Percentiles rank a stretch among this genome's conserved stretches.
These are phyloP conservation scores for Portevinia maculata DNA, from an alignment of 2,888 invertebrate species.

Conservation along the genomic window DNA sequence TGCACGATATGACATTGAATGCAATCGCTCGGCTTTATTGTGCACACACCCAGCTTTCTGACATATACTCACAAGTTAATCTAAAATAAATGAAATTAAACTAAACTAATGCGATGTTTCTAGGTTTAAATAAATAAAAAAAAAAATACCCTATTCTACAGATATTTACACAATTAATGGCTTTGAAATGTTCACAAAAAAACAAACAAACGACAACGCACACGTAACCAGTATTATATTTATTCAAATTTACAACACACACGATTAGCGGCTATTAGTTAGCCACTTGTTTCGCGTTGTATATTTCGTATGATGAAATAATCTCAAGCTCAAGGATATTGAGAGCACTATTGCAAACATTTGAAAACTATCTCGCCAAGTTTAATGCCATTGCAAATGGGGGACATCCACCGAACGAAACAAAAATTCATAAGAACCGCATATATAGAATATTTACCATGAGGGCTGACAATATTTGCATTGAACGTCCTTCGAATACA, in stretches of 20 bases:
- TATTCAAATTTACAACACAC: conserved; percentile 6
- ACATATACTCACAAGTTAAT: background rate
- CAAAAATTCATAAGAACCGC: conserved; percentile 33
- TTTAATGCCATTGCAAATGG: conserved; percentile 52
- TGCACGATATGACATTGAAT: conserved; percentile 44
- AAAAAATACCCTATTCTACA: background rate
- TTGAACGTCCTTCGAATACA: conserved; percentile 13
- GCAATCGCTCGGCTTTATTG: conserved; percentile 36
- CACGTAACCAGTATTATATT: background rate
- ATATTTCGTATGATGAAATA: conserved; percentile 56
- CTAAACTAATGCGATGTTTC: background rate
- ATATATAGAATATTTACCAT: conserved; percentile 32
- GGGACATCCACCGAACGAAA: conserved; percentile 4
- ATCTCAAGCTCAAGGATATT: conserved; percentile 69
- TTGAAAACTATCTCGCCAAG: conserved; percentile 55
- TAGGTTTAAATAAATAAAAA: background rate
- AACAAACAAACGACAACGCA: background rate
- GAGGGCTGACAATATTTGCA: conserved; percentile 38
- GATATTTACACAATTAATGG: conserved; percentile 6
- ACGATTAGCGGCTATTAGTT: conserved; percentile 31
- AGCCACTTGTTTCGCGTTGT: conserved; percentile 11
- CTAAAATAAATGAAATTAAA: background rate
- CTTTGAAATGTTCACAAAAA: conserved; percentile 31
- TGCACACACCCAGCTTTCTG: conserved; percentile 12
- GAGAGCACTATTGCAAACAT: conserved; percentile 22